Base-by-base conservation (phyloP, 2,888 invertebrate species). In the Drosophila diplacantha region DNA sequence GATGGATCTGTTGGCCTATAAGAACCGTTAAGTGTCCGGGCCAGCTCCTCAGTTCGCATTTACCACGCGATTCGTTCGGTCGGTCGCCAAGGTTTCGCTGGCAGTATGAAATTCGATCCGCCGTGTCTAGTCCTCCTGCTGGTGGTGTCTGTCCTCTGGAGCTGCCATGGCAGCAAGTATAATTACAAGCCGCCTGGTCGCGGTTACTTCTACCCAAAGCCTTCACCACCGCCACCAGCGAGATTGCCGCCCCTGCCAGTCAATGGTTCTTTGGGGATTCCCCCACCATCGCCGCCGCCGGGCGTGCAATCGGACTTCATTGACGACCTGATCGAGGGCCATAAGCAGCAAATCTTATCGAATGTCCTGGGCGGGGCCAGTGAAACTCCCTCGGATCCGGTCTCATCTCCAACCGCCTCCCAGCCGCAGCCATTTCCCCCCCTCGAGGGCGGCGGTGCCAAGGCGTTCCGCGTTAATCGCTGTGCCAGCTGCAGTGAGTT, bases 401-500 rank as follows among this genome's bases (percentile, higher is more conserved):
- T 29, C 46, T 35, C 44, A 20, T 46, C 44, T 20, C 14, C 44
- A 29, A 18, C 47, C 34, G 11, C 35, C 31, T 29, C 51, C 20
- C 47, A 52, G n/a, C 22, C 50, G 3, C 38, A 39, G 14, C 20
- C 46, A 46, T 50, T 38, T 47, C 26, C 54, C 22, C 53, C 56
- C 38, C 34, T 56, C 34, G 66, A 66, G 39, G 76, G 81, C 50
- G 67, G 67, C 18, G 66, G 61, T 63, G 57, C 70, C 34, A 85
- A 84, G 71, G 76, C 74, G 16, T 72, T 77, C 52, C 57, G 57
- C 18, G 58, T 71, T 41, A 86, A 85, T 57, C 83, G 81, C 55
- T 87, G 87, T 43, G 87, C 87, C 63, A 60, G 69, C 38, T 87
- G 87, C 71, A 77, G 87, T 87, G 73, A 87, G 87, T 87, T 72